Evolutionary conservation across 2,797 vertebrate genomes (phyloP).

Genomic region (Acropternis orthonyx): DNA sequence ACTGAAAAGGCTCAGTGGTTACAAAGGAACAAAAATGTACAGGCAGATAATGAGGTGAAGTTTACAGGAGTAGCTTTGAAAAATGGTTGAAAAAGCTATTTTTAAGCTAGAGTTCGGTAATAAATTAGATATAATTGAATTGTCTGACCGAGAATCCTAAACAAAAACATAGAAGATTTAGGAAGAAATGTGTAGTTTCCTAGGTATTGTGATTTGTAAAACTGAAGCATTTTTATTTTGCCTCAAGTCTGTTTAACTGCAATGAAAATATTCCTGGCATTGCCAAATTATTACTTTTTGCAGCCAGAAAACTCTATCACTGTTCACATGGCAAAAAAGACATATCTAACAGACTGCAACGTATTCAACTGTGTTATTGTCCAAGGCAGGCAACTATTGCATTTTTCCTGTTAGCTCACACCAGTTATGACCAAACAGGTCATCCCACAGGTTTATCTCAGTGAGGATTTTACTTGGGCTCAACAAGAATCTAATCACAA

Average conservation of each 20-base stretch:
- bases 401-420: neutral
- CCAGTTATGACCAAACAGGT: neutral
- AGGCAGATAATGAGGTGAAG: neutral
- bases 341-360: neutral
- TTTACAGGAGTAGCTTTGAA: neutral
- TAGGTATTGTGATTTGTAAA: neutral
- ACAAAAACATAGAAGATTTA: neutral
- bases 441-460: neutral
- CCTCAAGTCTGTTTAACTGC: neutral
- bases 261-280: neutral
- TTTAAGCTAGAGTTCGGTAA: neutral
- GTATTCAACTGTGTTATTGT: neutral
- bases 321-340: neutral
- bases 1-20: neutral
- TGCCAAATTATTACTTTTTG: neutral
- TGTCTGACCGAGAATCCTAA: neutral
- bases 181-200: neutral
- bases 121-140: neutral
- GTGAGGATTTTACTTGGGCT: constrained; percentile 11
- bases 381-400: neutral
- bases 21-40: neutral
- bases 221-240: neutral
- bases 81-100: neutral
- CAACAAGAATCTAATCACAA: neutral
- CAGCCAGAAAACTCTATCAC: neutral